Evolutionary conservation across 2,888 invertebrate genomes (phyloP).

Genomic region (Mylabris sibirica): DNA sequence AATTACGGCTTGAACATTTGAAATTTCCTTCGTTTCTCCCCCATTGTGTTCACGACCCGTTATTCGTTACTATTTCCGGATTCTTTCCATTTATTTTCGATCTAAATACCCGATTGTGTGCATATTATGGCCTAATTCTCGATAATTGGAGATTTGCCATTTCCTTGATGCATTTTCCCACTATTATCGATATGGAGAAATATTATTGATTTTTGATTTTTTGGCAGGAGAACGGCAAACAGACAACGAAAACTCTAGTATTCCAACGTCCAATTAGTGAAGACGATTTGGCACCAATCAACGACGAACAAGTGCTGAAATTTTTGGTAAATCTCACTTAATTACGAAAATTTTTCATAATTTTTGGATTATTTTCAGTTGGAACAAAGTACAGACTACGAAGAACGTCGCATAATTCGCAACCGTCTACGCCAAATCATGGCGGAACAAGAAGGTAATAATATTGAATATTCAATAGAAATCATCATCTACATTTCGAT

Average conservation of each 20-base stretch:
- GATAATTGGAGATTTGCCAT: constrained; percentile 1
- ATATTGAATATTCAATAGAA: not conserved
- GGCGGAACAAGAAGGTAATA: constrained; percentile 85
- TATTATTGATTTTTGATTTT: not conserved
- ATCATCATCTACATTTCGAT: not conserved
- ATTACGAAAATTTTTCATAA: not conserved
- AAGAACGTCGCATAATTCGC: constrained; percentile 82
- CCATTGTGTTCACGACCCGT: not conserved
- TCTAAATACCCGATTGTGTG: not conserved
- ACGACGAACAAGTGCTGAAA: constrained; percentile 77
- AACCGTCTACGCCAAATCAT: constrained; percentile 82
- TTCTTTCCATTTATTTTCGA: constrained; percentile 12
- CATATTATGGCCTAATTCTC: not conserved
- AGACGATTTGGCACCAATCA: constrained; percentile 75
- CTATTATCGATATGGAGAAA: not conserved
- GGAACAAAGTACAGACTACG: constrained; percentile 86
- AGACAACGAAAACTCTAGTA: constrained; percentile 54
- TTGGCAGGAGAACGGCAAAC: constrained; percentile 57
- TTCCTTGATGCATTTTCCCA: not conserved
- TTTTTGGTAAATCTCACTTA: constrained; percentile 68
- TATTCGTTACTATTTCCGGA: constrained; percentile 23
- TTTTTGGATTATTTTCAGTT: constrained; percentile 66
- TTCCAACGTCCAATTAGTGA: constrained; percentile 62
- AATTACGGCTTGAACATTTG: not conserved
- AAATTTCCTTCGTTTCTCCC: not conserved